Percentiles rank a stretch among this genome's conserved stretches.
phyloP scores from a whole-genome alignment of 2,888 invertebrate species.

The Ferrisia virgata region DNA sequence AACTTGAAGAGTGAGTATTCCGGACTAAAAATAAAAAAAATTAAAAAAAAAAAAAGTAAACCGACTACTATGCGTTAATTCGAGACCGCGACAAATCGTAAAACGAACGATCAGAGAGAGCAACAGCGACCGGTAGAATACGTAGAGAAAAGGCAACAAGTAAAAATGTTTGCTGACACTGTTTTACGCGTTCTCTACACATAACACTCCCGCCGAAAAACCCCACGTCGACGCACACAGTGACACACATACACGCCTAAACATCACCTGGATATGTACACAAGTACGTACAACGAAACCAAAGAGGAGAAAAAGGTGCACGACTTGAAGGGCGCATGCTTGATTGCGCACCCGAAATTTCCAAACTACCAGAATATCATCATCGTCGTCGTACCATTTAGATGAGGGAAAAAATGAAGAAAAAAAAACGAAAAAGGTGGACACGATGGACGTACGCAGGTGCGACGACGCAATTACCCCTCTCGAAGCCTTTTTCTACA shows the following conservation, averaged over 20 bases:
- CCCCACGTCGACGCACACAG: slow-evolving; percentile 19
- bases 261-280: neutral
- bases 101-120: slow-evolving; percentile 34
- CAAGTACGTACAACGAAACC: no score
- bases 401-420: neutral
- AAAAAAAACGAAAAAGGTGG: neutral
- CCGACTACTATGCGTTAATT: neutral
- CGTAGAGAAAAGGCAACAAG: slow-evolving; percentile 43
- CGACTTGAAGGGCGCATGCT: slow-evolving; percentile 27
- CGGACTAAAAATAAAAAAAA: neutral
- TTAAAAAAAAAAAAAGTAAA: neutral
- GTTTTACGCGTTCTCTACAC: neutral
- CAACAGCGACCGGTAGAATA: slow-evolving; percentile 39
- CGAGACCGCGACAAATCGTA: slow-evolving; percentile 36
- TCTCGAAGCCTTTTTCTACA: neutral
- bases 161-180: slow-evolving; percentile 39
- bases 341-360: slow-evolving; percentile 33
- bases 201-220: neutral
- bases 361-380: neutral
- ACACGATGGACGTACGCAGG: slow-evolving; percentile 29
- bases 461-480: slow-evolving; percentile 20
- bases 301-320: slow-evolving; percentile 12
- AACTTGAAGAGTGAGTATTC: neutral
- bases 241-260: neutral
- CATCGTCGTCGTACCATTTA: neutral